Percentiles rank a stretch among this genome's conserved stretches.
These are phyloP conservation scores for Homalodisca vitripennis DNA, from an alignment of 1,140 invertebrate species.

Conservation along the genomic window DNA sequence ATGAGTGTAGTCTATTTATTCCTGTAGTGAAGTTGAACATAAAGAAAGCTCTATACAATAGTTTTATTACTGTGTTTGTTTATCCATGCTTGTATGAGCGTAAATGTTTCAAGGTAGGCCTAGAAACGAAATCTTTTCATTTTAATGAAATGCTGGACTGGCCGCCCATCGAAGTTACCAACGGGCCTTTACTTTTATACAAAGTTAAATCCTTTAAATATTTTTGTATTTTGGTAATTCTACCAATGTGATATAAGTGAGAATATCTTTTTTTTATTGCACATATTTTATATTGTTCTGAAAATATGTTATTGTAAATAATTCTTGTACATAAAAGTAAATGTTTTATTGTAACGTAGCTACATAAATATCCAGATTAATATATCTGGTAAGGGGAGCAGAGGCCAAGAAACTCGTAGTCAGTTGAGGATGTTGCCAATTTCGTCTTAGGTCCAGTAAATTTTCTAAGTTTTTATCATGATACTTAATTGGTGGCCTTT, in stretches of 20 bases:
- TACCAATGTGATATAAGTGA: constrained; percentile 9
- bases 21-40: too few relatives aligned
- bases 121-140: too few relatives aligned
- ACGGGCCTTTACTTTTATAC: constrained; percentile 7
- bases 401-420: constrained; percentile 15
- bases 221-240: constrained; percentile 18
- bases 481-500: constrained; percentile 31
- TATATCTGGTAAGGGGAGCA: too few relatives aligned
- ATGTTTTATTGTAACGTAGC: too few relatives aligned
- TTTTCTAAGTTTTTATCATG: neutral
- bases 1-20: too few relatives aligned
- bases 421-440: constrained; percentile 33
- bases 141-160: neutral
- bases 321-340: neutral
- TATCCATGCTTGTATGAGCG: too few relatives aligned
- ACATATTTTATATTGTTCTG: neutral
- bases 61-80: too few relatives aligned
- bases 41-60: too few relatives aligned
- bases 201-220: constrained; percentile 5
- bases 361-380: too few relatives aligned
- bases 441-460: neutral
- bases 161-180: constrained; percentile 19
- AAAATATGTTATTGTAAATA: constrained; percentile 17
- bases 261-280: constrained; percentile 1
- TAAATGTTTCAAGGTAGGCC: too few relatives aligned